Conservation (phyloP, 2,888 invertebrate species). For the Dioctria rufipes region DNA sequence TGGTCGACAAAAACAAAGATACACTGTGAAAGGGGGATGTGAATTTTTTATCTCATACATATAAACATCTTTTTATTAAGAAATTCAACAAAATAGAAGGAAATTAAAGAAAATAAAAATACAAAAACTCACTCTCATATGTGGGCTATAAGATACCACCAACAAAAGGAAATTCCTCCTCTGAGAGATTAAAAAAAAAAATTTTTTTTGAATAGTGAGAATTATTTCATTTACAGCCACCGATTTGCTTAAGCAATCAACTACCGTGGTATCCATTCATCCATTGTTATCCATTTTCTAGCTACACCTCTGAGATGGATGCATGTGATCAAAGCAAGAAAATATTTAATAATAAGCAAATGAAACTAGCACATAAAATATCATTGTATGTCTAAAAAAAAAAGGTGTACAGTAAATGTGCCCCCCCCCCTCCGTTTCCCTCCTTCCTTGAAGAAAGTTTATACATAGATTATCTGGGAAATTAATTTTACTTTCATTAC, state of each 20-base stretch:
- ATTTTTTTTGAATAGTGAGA: slow-evolving; percentile 11
- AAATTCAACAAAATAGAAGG: background rate
- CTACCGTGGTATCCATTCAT: slow-evolving; percentile 15
- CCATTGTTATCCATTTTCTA: slow-evolving; percentile 3
- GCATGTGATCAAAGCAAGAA: no score
- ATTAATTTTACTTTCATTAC: background rate
- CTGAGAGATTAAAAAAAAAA: background rate
- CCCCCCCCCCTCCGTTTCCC: background rate
- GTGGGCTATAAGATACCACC: slow-evolving; percentile 1
- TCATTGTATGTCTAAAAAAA: no score
- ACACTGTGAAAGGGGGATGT: background rate
- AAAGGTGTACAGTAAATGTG: no score
- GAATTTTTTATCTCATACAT: slow-evolving; percentile 7
- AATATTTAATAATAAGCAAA: no score
- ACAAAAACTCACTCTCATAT: background rate
- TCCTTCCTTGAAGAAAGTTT: background rate
- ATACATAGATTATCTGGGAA: background rate
- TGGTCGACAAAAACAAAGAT: background rate
- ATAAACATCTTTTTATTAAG: background rate
- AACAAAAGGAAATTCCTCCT: background rate
- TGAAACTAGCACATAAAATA: background rate
- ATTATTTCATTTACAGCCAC: slow-evolving; percentile 1
- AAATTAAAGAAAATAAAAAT: background rate
- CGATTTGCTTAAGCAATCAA: slow-evolving; percentile 27
- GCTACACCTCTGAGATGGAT: background rate